A percentile compares a stretch with the other conserved stretches of the same genome.
Conservation (phyloP, 2,113 vertebrate genomes). For the Strigops habroptila region DNA sequence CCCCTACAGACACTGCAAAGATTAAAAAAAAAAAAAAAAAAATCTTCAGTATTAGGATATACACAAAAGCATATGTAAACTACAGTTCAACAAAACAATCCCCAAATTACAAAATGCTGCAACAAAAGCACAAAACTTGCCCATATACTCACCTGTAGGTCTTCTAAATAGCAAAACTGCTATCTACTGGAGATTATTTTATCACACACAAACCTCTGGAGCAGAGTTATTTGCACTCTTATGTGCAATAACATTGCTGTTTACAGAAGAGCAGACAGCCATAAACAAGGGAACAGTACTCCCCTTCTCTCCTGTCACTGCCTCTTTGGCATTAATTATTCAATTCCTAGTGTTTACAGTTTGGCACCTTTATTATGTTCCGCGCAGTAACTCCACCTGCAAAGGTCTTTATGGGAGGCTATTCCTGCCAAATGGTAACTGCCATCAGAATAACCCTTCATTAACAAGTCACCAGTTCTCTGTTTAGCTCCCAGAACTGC, state of each 20-base stretch:
- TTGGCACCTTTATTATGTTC: not conserved
- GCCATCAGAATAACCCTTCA: not conserved
- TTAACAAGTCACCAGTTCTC: not conserved
- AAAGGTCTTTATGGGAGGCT: not conserved
- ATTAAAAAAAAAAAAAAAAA: not conserved
- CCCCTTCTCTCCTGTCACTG: not conserved
- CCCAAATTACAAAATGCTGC: not conserved
- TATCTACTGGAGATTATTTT: not conserved
- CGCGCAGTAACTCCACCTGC: not conserved
- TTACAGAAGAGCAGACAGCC: not conserved
- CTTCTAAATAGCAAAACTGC: not conserved
- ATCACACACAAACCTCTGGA: not conserved
- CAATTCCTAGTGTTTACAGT: not conserved
- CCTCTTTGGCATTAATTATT: conserved; percentile 8
- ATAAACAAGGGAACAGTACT: not conserved
- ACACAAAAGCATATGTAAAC: not conserved
- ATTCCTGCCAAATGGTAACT: not conserved
- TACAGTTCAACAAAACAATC: not conserved
- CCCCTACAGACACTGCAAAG: not conserved
- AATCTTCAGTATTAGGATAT: not conserved
- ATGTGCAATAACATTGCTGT: not conserved
- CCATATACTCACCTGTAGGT: not conserved
- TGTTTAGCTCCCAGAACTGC: not conserved
- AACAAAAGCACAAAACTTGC: not conserved
- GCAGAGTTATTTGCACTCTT: not conserved